Base-by-base conservation (phyloP, 2,113 vertebrate species). In the Dipodomys stephensi region DNA sequence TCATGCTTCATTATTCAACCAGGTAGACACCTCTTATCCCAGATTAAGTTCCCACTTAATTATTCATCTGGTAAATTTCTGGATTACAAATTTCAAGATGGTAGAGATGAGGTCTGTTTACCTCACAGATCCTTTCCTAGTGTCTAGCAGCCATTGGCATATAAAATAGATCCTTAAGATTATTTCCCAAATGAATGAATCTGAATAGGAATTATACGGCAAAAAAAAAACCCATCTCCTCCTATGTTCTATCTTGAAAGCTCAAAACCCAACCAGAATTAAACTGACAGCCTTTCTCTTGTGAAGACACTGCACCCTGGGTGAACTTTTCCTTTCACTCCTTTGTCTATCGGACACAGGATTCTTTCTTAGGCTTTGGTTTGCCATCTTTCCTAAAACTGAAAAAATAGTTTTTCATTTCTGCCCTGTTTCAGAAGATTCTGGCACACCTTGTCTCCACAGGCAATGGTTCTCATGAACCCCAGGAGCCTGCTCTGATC, bases 241-340 rank as follows among this genome's bases (percentile, higher is more conserved):
- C 5, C 15, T 49, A 13, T 30, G n/a, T 19, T 87, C 67, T 81
- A 44, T 64, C 39, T 83, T 73, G 62, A 89, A 68, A 81, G 22
- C 49, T 79, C 64, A 74, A 83, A 86, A 92, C 62, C 13, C 76
- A 93, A 84, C 15, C 23, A 27, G 62, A 88, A 76, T 87, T 39
- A 84, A 73, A 27, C 67, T 80, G 46, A 39, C 32, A 73, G 25
- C 78, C 73, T 64, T 4, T 35, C 12, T 81, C 67, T 92, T 67
- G 35, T 4, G 23, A 83, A 57, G 76, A 35, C 88, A 76, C 7
- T 60, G 3, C 60, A 32, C 11, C 80, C 28, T 71, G 77, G 22
- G 72, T 78, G 19, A 94, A 65, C 23, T 79, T 89, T 73, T 10
- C 32, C n/a, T 83, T 82, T 65, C 18, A 15, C 65, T 10, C 68